A percentile compares a stretch with the other conserved stretches of the same genome.
phyloP scores from a whole-genome alignment of 2,888 invertebrate genomes.

The Eurois occulta region DNA sequence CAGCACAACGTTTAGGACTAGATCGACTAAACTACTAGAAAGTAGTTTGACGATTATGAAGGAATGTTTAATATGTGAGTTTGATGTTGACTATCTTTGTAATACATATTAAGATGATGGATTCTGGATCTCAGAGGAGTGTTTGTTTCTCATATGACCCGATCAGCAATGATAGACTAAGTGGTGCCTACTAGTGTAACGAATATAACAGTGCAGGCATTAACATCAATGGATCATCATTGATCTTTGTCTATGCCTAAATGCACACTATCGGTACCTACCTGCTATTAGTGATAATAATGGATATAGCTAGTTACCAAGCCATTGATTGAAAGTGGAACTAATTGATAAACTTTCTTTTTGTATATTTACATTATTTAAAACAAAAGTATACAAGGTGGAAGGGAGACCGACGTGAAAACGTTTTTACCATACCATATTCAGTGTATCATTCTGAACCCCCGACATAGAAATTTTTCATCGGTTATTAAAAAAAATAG shows the following conservation, averaged over 20 bases:
- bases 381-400: no score
- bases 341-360: neutral
- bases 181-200: neutral
- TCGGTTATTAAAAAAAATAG: no score
- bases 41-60: constrained; percentile 20
- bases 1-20: constrained; percentile 44
- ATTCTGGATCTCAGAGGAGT: neutral
- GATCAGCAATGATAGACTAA: neutral
- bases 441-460: no score
- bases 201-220: neutral
- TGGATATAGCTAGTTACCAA: neutral
- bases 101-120: neutral
- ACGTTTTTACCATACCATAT: no score
- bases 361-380: neutral
- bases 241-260: neutral
- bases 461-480: no score
- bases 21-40: no score
- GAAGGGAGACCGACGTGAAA: no score
- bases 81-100: neutral
- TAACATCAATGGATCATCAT: neutral
- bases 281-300: neutral
- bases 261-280: neutral
- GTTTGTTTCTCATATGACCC: neutral
- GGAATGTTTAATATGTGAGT: neutral
- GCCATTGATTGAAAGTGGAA: no score